These are phyloP conservation scores for Epizoanthus fatuus DNA, from an alignment of 92 coral and sea anemone genomes.

Conservation along the genomic window DNA sequence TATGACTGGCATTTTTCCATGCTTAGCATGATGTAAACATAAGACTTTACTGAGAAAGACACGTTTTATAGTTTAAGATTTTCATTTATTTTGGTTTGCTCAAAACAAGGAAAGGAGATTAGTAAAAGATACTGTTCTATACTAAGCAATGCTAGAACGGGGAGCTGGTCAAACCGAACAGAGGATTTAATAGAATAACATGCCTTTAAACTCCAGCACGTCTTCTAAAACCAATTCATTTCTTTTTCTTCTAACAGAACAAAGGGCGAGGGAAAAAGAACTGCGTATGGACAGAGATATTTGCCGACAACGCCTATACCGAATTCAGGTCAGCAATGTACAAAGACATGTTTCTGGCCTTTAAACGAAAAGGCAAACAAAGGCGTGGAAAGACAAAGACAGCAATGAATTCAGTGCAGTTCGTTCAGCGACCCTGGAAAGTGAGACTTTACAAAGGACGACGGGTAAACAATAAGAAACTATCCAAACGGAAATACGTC, in stretches of 20 bases:
- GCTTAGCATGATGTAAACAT: too few relatives aligned
- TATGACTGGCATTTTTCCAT: too few relatives aligned
- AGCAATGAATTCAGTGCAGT: constrained; percentile 90
- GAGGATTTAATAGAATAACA: not conserved
- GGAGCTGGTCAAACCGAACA: not conserved
- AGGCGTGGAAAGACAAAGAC: constrained; percentile 56
- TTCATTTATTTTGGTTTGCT: not conserved
- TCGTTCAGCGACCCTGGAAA: constrained; percentile 87
- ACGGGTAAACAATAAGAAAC: constrained; percentile 45
- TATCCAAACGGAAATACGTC: constrained; percentile 54
- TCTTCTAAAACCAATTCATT: not conserved
- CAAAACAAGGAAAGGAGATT: too few relatives aligned
- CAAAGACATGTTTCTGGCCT: constrained; percentile 79
- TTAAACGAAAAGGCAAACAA: constrained; percentile 83
- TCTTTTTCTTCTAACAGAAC: constrained; percentile 44
- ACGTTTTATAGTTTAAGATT: not conserved
- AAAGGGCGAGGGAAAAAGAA: constrained; percentile 71
- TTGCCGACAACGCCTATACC: constrained; percentile 90
- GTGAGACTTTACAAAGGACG: constrained; percentile 75
- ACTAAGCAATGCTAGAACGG: too few relatives aligned
- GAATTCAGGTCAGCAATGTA: constrained; percentile 85
- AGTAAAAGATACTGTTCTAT: too few relatives aligned
- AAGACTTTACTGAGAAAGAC: not conserved
- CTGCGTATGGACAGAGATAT: constrained; percentile 86
- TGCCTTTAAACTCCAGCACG: not conserved